These are phyloP conservation scores for Vidua macroura DNA, from an alignment of 2,113 vertebrate genomes.

Conservation along the genomic window DNA sequence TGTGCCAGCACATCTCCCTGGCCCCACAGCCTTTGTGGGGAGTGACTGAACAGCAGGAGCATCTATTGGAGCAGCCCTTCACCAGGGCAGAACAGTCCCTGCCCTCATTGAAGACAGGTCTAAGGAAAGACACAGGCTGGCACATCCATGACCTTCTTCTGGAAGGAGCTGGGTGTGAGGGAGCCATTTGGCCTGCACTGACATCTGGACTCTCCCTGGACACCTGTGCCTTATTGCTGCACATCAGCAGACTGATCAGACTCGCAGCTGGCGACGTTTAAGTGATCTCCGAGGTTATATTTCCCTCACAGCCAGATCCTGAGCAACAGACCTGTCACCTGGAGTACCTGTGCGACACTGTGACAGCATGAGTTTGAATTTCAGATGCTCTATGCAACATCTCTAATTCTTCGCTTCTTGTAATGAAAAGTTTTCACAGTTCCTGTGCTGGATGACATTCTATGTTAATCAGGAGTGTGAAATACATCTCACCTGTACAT, in stretches of 20 bases:
- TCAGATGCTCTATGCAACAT: background rate
- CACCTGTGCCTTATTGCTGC: background rate
- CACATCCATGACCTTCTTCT: background rate
- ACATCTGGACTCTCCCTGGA: background rate
- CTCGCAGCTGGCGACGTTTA: background rate
- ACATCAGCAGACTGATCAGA: background rate
- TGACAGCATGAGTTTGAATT: background rate
- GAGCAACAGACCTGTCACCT: background rate
- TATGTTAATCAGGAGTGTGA: background rate
- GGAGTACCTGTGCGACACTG: background rate
- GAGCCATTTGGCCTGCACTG: accelerated
- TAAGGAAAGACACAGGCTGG: background rate
- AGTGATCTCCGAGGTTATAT: background rate
- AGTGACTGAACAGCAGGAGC: background rate
- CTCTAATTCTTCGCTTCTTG: background rate
- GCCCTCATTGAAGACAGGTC: background rate
- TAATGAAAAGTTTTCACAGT: background rate
- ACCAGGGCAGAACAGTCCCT: background rate
- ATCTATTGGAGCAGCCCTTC: background rate
- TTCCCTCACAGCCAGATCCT: background rate
- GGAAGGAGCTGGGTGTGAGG: background rate
- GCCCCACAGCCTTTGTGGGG: background rate
- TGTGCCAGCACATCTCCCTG: background rate
- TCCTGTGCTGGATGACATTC: background rate
- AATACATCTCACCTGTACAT: background rate